Conservation (phyloP, 30 jellyfish, hydroid and myxozoan genomes). For the Pseudorhiza aurosa region DNA sequence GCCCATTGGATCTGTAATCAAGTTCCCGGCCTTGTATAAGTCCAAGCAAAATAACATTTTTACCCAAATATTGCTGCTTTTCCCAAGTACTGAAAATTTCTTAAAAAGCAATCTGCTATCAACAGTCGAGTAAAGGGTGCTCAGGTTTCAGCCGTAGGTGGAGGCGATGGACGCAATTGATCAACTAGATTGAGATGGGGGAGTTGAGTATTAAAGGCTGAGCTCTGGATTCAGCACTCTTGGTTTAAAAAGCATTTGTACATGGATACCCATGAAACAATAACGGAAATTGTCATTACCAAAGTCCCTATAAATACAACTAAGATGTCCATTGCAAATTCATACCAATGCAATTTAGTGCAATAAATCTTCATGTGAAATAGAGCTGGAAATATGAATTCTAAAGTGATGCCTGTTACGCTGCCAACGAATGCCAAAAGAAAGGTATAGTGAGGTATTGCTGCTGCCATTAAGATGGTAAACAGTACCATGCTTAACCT, state of each 20-base stretch:
- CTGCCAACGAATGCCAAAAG: slow-evolving; percentile 88
- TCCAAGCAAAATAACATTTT: no score
- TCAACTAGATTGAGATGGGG: no score
- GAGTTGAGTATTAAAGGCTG: no score
- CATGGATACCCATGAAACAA: slow-evolving; percentile 96
- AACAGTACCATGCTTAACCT: slow-evolving; percentile 69
- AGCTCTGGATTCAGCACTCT: no score
- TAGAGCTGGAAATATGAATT: slow-evolving; percentile 88
- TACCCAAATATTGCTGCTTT: no score
- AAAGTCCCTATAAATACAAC: slow-evolving; percentile 86
- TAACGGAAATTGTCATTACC: slow-evolving; percentile 92
- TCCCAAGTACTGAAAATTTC: no score
- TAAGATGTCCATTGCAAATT: slow-evolving; percentile 78
- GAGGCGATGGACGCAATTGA: no score
- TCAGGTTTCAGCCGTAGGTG: no score
- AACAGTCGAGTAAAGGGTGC: no score
- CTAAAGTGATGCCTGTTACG: slow-evolving; percentile 91
- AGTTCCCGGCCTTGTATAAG: no score
- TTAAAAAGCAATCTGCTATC: no score
- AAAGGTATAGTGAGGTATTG: slow-evolving; percentile 82
- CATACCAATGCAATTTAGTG: slow-evolving; percentile 78
- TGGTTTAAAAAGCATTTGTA: slow-evolving; percentile 56
- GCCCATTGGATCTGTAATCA: no score
- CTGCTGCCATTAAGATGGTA: slow-evolving; percentile 92
- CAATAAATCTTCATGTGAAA: slow-evolving; percentile 93